A percentile compares a stretch with the other conserved stretches of the same genome.
phyloP scores from a whole-genome alignment of 2,888 invertebrate species.

The Auanema freiburgensis region DNA sequence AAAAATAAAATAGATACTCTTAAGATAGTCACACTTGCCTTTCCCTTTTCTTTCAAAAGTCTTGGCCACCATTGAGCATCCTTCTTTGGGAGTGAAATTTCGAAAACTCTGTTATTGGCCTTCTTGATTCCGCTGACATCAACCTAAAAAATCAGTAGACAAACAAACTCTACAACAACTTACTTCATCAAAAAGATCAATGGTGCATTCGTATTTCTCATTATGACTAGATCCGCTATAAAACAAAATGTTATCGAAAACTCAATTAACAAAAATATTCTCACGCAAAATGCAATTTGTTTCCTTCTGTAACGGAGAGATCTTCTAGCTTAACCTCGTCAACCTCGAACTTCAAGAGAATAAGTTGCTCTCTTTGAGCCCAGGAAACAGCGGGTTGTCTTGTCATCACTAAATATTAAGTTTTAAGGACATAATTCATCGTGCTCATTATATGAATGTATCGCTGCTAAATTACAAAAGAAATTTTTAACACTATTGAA shows the following conservation, averaged over 20 bases:
- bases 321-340: slow-evolving; percentile 71
- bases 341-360: slow-evolving; percentile 86
- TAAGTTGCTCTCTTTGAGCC: slow-evolving; percentile 83
- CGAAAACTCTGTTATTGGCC: slow-evolving; percentile 36
- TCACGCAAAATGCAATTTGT: slow-evolving; percentile 53
- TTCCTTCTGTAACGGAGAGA: slow-evolving; percentile 41
- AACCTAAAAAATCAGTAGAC: slow-evolving; percentile 7
- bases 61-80: slow-evolving; percentile 67
- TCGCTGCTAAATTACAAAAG: no score
- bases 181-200: slow-evolving; percentile 82
- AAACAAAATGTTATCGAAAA: no score
- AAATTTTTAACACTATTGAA: no score
- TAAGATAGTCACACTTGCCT: no score
- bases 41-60: slow-evolving; percentile 64
- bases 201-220: slow-evolving; percentile 81
- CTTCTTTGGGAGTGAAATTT: slow-evolving; percentile 63
- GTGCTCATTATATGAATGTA: no score
- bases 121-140: slow-evolving; percentile 24
- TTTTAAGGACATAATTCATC: no score
- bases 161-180: slow-evolving; percentile 53
- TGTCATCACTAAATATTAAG: slow-evolving; percentile 17
- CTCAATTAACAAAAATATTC: slow-evolving; percentile 11
- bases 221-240: slow-evolving; percentile 78
- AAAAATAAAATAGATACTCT: no score
- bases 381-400: slow-evolving; percentile 80